These are phyloP conservation scores for roundworm (Caenorhabditis elegans) DNA, from an alignment of 1,140 invertebrate genomes.

Conservation along the genomic window WBcel235 BX284606.5:15324001-15324500, in stretches of 20 bases:
- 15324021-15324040: no score
- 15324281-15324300: conserved; percentile 12
- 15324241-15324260: conserved; percentile 22
- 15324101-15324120: no score
- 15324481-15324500: conserved; percentile 3
- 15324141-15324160: not conserved
- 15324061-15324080: no score
- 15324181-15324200: conserved; percentile 17
- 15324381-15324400: not conserved
- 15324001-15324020: no score
- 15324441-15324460: not conserved
- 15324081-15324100: no score
- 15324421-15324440: not conserved
- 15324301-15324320: not conserved
- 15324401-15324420: conserved; percentile 8
- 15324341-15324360: conserved; percentile 2
- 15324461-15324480: not conserved
- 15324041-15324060: no score
- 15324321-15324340: conserved; percentile 1
- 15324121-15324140: no score
- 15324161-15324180: conserved; percentile 3
- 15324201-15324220: not conserved
- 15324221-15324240: conserved; percentile 25
- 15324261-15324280: conserved; percentile 18
- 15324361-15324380: no score